Evolutionary conservation across 2,888 invertebrate species (phyloP), one percentile per base, ranked within the genome.

Genomic region (Blastobasis adustella): DNA sequence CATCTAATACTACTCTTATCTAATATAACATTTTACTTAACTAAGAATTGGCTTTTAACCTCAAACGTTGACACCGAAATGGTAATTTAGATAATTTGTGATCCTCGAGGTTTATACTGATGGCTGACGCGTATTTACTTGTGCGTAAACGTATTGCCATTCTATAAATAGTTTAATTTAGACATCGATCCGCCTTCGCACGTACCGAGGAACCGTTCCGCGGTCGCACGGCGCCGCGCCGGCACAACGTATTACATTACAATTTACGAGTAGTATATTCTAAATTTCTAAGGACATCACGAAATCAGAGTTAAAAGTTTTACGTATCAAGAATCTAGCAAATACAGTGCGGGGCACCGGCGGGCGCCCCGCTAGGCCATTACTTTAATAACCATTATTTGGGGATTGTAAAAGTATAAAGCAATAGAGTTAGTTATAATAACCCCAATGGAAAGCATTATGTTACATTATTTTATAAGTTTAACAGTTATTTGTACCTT

Each of bases 41-140:
- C 76, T 83, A 82, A 72, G 62, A 82, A 79, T 85, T 85, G 85
- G 84, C 85, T 80, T 73, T 23, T 69, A 70, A 74, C 77, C 72
- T 76, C 73, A 69, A 71, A 67, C 58, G 57, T 61, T 64, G 67
- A 70, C 67, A 73, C 68, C 71, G 69, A 73, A 71, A 74, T 61
- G 58, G 54, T 51, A 67, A 61, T 69, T 66, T 69, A 61, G 60
- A 61, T n/a, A 5, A 49, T 42, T 43, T 43, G 43, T 58, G 45
- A 54, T 56, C 54, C 54, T 60, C 61, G 71, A 75, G 73, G 72
- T 67, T 66, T 49, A 56, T 57, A 60, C 60, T 61, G 69, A 69
- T 71, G 73, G 76, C 73, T 74, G 78, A 76, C 76, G 72, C 62
- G 58, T 70, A 70, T 73, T 72, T 66, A 67, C 71, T 79, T 79